These are phyloP conservation scores for Tor tambroides DNA, from an alignment of 2,113 vertebrate species.

Conservation along the genomic window DNA sequence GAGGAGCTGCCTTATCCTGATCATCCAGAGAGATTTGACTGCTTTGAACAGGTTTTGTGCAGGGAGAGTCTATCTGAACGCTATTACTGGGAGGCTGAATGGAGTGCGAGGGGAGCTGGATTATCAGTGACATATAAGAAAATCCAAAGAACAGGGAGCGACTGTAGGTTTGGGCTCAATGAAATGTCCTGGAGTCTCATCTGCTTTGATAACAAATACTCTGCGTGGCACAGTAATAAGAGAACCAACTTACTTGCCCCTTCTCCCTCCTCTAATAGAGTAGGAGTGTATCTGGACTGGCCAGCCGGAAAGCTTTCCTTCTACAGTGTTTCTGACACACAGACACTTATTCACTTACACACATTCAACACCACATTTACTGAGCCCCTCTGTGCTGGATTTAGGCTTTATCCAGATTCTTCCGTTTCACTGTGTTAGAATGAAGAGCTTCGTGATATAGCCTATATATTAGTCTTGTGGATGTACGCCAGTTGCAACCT, in stretches of 20 bases:
- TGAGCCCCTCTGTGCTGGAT: neutral
- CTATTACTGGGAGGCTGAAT: neutral
- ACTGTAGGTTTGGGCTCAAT: neutral
- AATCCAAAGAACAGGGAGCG: neutral
- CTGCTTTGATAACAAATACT: neutral
- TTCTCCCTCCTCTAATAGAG: neutral
- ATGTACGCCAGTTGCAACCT: too few species aligned
- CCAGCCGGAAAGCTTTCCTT: neutral
- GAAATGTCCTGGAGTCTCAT: neutral
- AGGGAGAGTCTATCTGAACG: neutral
- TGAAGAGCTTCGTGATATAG: too few species aligned
- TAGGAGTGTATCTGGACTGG: neutral
- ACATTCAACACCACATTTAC: neutral
- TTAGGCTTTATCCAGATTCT: neutral
- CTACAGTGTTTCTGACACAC: neutral
- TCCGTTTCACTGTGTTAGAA: neutral
- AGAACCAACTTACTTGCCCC: neutral
- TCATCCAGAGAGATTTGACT: neutral
- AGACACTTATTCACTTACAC: neutral
- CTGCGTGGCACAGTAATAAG: neutral
- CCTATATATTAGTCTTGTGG: too few species aligned
- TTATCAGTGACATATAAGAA: neutral
- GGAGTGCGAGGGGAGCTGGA: neutral
- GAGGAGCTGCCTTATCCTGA: neutral
- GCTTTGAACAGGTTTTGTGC: neutral